Evolutionary conservation across 37 sponge, comb jelly and placozoan species (phyloP), one percentile per base, ranked within the genome.

Genomic region (Geodia barretti): DNA sequence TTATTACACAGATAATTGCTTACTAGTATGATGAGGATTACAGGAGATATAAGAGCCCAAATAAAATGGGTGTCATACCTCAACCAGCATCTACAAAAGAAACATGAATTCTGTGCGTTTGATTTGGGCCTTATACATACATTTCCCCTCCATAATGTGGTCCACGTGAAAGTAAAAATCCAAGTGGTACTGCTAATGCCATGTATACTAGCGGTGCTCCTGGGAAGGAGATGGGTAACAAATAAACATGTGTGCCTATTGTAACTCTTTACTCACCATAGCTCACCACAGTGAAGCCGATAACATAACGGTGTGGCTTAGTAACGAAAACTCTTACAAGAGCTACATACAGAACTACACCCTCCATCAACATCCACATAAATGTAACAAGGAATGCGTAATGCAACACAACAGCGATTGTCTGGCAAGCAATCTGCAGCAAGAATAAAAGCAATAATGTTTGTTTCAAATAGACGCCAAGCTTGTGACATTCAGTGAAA

Each of bases 301-400:
- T 74, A 32, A 78, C 76, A 69, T 89, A 79, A 9, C 17, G 19
- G 21, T 31, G 40, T 40, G 60, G 71, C 23, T 83, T 73, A 58
- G 82, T 78, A 43, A 74, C 39, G 70, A 91, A 91, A 14, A 91
- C 92, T 32, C 36, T 37, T 3, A 91, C 81, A 1, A 91, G 75
- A 30, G 65, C 78, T 23, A 91, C 67, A 62, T 83, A 86, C 59
- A 86, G 59, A 43, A 91, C 84, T 60, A 86, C 87, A 19, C 87
- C 92, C 69, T 90, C 91, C 91, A 91, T 91, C 70, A 91, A 60
- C 91, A 91, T 86, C 91, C 91, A 91, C 91, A 91, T 91, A 73
- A 91, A 86, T 20, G 74, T 41, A 0, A 75, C 83, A 28, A 79
- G 80, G 87, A 82, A 87, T 33, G 67, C 66, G 77, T 83, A 86